A percentile compares a stretch with the other conserved stretches of the same genome.
phyloP scores from a whole-genome alignment of 2,797 vertebrate genomes.

The Sphenopsis melanotis region DNA sequence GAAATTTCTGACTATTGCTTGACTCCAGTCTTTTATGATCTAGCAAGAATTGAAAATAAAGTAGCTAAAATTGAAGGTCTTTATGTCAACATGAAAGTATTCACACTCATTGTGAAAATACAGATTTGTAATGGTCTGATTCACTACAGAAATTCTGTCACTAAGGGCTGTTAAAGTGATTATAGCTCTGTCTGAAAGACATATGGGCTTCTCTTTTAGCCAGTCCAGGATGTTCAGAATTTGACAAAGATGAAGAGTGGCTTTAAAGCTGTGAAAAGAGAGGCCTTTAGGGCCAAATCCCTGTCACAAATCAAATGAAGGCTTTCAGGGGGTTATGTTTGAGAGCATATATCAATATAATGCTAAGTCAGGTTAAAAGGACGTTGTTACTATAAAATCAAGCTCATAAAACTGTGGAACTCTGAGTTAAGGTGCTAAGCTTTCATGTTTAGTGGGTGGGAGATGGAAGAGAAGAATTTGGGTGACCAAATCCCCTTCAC shows the following conservation, averaged over 20 bases:
- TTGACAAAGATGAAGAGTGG: not conserved
- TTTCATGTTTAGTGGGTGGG: not conserved
- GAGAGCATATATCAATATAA: not conserved
- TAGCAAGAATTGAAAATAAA: not conserved
- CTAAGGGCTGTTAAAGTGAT: not conserved
- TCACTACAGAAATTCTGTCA: not conserved
- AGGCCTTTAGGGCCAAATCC: not conserved
- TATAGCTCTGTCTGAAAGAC: not conserved
- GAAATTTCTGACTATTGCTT: not conserved
- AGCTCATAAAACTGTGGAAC: not conserved
- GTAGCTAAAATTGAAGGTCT: not conserved
- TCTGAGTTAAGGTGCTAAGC: not conserved
- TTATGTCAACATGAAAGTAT: not conserved
- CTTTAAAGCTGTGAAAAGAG: not conserved
- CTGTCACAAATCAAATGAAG: not conserved
- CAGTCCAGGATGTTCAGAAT: not conserved
- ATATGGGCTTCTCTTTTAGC: not conserved
- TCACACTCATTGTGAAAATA: not conserved
- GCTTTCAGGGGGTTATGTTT: not conserved
- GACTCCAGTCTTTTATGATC: not conserved
- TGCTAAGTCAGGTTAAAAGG: not conserved
- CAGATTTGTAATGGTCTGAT: not conserved
- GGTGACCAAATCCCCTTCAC: not conserved
- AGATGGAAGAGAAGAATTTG: not conserved
- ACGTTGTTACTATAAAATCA: not conserved